A percentile compares a stretch with the other conserved stretches of the same genome.
Evolutionary conservation across 1,140 invertebrate species (phyloP).

Genomic region (Zaprionus nigranus): DNA sequence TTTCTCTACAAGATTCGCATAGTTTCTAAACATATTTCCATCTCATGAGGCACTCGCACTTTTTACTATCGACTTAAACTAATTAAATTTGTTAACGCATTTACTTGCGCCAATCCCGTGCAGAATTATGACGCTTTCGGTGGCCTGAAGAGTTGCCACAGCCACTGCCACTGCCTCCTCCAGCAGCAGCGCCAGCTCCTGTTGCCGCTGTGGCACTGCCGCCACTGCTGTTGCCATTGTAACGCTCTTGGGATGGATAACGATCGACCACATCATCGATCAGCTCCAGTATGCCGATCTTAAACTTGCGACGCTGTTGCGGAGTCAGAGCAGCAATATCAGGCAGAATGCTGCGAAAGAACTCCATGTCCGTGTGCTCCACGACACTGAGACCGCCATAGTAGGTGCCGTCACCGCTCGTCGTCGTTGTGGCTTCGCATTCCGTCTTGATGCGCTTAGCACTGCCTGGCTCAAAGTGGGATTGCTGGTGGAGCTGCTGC

Average conservation of each 20-base stretch:
- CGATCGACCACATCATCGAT: conserved; percentile 79
- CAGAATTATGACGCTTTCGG: conserved; percentile 48
- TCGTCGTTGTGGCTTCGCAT: conserved; percentile 59
- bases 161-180: conserved; percentile 2
- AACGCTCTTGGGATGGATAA: conserved; percentile 62
- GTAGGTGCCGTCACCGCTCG: conserved; percentile 39
- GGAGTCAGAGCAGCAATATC: conserved; percentile 73
- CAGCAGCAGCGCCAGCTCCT: neutral
- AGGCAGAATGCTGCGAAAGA: conserved; percentile 80
- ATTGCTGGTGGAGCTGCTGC: conserved; percentile 34
- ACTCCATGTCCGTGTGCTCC: conserved; percentile 79
- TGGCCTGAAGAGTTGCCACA: neutral
- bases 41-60: conserved; percentile 12
- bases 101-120: conserved; percentile 63
- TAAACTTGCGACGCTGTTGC: conserved; percentile 78
- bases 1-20: neutral
- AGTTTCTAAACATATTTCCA: conserved; percentile 10
- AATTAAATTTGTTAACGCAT: conserved; percentile 26
- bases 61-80: conserved; percentile 18
- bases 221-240: conserved; percentile 45
- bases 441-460: conserved; percentile 79
- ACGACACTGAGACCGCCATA: conserved; percentile 50
- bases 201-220: conserved; percentile 14
- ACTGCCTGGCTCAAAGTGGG: conserved; percentile 46
- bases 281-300: conserved; percentile 79